These are phyloP conservation scores for Eupithecia inturbata DNA, from an alignment of 2,888 invertebrate species.

Conservation along the genomic window DNA sequence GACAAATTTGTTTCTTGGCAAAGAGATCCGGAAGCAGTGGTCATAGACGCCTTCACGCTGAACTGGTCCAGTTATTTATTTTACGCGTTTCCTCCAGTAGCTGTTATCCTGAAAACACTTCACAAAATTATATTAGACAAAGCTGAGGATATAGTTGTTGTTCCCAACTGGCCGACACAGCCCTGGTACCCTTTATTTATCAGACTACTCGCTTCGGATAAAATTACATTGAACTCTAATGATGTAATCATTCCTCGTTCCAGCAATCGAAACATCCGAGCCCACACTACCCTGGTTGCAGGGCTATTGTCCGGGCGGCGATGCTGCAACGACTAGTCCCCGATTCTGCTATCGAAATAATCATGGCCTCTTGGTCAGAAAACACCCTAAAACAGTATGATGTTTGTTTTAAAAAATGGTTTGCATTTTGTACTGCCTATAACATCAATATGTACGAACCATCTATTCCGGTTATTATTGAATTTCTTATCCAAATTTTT, in stretches of 20 bases:
- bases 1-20: slow-evolving; percentile 17
- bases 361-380: no score
- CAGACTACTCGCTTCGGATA: neutral
- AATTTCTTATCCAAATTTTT: neutral
- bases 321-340: no score
- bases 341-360: no score
- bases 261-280: neutral
- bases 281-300: neutral
- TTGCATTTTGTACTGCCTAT: no score
- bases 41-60: slow-evolving; percentile 18
- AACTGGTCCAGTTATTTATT: slow-evolving; percentile 8
- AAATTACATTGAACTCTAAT: neutral
- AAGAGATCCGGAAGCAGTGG: slow-evolving; percentile 15
- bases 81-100: slow-evolving; percentile 19
- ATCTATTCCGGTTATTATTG: no score
- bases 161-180: slow-evolving; percentile 7
- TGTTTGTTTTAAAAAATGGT: no score
- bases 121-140: neutral
- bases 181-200: neutral
- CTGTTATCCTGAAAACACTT: slow-evolving; percentile 6
- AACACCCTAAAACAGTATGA: no score
- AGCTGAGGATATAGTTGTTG: slow-evolving; percentile 17
- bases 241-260: neutral
- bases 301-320: no score
- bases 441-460: no score